Conservation (phyloP, 2,797 vertebrate species). For the Dendrocincla fuliginosa region DNA sequence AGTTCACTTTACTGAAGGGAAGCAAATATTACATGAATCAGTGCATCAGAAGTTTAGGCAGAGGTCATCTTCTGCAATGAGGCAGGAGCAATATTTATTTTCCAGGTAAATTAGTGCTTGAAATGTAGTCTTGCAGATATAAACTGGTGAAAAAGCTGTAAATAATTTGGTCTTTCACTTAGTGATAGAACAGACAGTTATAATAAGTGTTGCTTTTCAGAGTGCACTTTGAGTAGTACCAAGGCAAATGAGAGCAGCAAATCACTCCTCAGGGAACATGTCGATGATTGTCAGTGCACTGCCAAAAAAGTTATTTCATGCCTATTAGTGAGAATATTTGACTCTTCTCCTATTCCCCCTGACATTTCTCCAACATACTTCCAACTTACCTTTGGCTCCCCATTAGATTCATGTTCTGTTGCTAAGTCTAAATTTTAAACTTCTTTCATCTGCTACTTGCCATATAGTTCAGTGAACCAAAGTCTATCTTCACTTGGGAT, state of each 20-base stretch:
- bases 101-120: slow-evolving; percentile 3
- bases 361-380: not conserved
- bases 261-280: not conserved
- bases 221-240: not conserved
- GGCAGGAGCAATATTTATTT: not conserved
- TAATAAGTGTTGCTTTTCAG: not conserved
- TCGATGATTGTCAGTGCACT: not conserved
- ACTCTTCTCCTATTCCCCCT: not conserved
- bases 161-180: slow-evolving; percentile 3
- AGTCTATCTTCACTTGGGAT: not conserved
- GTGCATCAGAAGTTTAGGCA: not conserved
- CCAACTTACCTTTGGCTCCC: not conserved
- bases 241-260: slow-evolving; percentile 4
- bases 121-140: slow-evolving; percentile 6
- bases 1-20: not conserved
- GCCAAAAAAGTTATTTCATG: slow-evolving; percentile 6
- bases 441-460: not conserved
- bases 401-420: not conserved
- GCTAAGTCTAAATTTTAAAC: not conserved
- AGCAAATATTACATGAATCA: not conserved
- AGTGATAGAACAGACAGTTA: not conserved
- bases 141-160: slow-evolving; percentile 3
- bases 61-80: not conserved
- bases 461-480: not conserved
- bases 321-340: not conserved